Conservation (phyloP, 2,113 vertebrate genomes). For the Lynx canadensis region DNA sequence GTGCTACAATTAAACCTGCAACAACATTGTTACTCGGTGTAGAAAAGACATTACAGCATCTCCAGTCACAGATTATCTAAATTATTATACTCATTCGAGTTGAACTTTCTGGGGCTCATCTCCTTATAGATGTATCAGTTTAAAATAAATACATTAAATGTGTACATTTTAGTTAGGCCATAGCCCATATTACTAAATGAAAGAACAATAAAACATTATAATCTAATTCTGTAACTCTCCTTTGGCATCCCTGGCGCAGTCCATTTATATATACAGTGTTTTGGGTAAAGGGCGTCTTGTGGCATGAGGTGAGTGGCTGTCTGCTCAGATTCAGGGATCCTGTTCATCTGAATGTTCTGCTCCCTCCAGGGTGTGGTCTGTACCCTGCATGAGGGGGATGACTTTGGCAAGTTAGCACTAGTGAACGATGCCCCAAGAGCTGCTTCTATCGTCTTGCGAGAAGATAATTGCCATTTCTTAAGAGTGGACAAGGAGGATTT, state of each 20-base stretch:
- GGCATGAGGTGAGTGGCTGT: neutral
- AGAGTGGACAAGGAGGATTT: slow-evolving; percentile 99
- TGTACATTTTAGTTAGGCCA: slow-evolving; percentile 57
- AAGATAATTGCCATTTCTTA: slow-evolving; percentile 99
- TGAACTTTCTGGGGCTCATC: slow-evolving; percentile 32
- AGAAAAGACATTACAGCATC: slow-evolving; percentile 68
- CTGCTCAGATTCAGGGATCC: neutral
- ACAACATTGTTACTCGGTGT: slow-evolving; percentile 46
- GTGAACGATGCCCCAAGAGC: slow-evolving; percentile 98
- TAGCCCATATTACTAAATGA: slow-evolving; percentile 38
- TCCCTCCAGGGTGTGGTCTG: slow-evolving; percentile 96
- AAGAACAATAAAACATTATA: slow-evolving; percentile 19
- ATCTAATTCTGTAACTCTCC: neutral
- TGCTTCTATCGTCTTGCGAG: slow-evolving; percentile 96
- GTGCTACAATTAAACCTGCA: slow-evolving; percentile 63
- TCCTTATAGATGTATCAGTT: slow-evolving; percentile 3
- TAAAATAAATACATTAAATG: neutral
- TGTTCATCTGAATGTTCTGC: slow-evolving; percentile 65
- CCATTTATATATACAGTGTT: no score
- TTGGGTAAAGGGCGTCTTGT: neutral
- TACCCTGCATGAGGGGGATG: slow-evolving; percentile 96
- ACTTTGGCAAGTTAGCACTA: slow-evolving; percentile 98
- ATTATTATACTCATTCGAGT: slow-evolving; percentile 56
- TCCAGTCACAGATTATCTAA: slow-evolving; percentile 63
- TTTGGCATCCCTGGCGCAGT: no score